Base-by-base conservation (phyloP, 2,113 vertebrate species). In the Delphinapterus leucas region DNA sequence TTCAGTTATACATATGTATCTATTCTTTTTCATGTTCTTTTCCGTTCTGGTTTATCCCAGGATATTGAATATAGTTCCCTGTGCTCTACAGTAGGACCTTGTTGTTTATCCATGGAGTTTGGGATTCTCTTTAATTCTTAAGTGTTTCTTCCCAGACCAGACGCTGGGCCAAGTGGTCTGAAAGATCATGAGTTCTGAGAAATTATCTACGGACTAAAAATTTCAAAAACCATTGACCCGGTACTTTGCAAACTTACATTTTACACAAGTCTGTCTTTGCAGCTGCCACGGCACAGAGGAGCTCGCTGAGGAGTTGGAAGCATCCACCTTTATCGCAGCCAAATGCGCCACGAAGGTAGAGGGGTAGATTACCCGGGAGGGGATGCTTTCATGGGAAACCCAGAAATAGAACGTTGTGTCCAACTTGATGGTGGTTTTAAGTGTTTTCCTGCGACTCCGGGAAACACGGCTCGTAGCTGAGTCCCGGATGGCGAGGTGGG, bases 241-340 rank as follows among this genome's bases (percentile, higher is more conserved):
- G 23, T n/a, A 5, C 2, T 41, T 61, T 17, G n/a, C 60, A 47
- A 63, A 41, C 44, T 23, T 4, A 3, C 1, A 1, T 80, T 80
- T 88, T 26, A 12, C 55, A 28, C 3, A 6, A 6, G 9, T n/a
- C 47, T 88, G 58, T 23, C 21, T 58, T 26, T 26, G 47, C 26
- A 36, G 18, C 2, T 12, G 3, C 33, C 10, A 1, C 0, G 0
- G 33, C 68, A 44, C 38, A 21, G 65, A 81, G 47, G 23, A 17
- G 55, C 36, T 1, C 3, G 0, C 1, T 4, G 20, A 15, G 31
- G 28, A 26, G 36, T 8, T 1, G 10, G n/a, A 5, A 9, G 0
- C 0, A 2, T 3, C 77, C 8, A 18, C 20, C 11, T 25, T 3
- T 0, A 8, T 36, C n/a, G 1, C 0, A 2, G 49, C n/a, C 38